phyloP scores from a whole-genome alignment of 2,888 invertebrate genomes.

The Rambutsinella grinnellia region DNA sequence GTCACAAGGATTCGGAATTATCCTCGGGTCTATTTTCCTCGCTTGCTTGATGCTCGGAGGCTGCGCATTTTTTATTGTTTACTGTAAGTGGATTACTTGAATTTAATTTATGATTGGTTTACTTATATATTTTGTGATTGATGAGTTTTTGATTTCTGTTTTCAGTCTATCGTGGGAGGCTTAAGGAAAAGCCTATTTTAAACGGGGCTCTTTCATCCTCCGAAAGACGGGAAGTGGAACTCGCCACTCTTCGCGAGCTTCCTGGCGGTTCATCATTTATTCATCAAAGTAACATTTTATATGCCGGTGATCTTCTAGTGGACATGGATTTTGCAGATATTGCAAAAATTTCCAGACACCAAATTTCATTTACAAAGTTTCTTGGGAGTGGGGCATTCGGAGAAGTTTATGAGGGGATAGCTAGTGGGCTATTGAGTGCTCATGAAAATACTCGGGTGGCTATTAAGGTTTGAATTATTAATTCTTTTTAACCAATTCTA shows the following conservation, averaged over 20 bases:
- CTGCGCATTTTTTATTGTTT: conserved; percentile 31
- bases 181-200: conserved; percentile 79
- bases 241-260: conserved; percentile 87
- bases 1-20: conserved; percentile 72
- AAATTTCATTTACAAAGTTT: conserved; percentile 88
- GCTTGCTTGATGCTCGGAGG: conserved; percentile 69
- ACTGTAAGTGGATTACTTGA: conserved; percentile 27
- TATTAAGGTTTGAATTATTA: conserved; percentile 78
- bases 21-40: conserved; percentile 76
- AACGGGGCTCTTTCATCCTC: conserved; percentile 70
- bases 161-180: conserved; percentile 76
- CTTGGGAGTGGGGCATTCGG: conserved; percentile 97
- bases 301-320: conserved; percentile 74
- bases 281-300: conserved; percentile 87
- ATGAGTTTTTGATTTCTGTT: conserved; percentile 43
- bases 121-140: neutral
- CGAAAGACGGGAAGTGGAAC: conserved; percentile 72
- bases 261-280: conserved; percentile 80
- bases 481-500: no score
- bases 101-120: neutral
- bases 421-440: conserved; percentile 72
- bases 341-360: conserved; percentile 88
- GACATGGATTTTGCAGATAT: conserved; percentile 84
- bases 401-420: conserved; percentile 94
- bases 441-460: conserved; percentile 81